These are phyloP conservation scores for Incurvaria masculella DNA, from an alignment of 2,888 invertebrate species.

Conservation along the genomic window DNA sequence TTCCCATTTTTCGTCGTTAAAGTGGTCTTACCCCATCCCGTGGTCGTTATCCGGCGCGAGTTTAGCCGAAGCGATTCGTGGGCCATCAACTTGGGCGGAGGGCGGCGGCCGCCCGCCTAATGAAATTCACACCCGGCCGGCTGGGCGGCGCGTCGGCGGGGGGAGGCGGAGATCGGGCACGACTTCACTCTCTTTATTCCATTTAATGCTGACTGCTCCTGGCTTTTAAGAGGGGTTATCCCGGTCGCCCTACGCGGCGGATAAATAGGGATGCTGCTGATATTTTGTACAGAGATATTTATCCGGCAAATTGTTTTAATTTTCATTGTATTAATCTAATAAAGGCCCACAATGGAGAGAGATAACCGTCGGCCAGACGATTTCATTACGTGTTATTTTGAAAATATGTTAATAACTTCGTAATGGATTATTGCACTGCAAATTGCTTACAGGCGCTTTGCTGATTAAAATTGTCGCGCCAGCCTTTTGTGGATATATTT, in stretches of 20 bases:
- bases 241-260: conserved; percentile 51
- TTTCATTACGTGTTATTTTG: conserved; percentile 39
- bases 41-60: conserved; percentile 1
- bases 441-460: neutral
- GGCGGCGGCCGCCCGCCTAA: conserved; percentile 40
- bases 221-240: conserved; percentile 58
- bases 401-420: conserved; percentile 25
- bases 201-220: conserved; percentile 57
- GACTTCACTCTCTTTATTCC: conserved; percentile 55
- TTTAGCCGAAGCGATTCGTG: conserved; percentile 11
- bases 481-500: no score
- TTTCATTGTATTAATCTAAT: conserved; percentile 56
- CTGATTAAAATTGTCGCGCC: neutral
- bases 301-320: conserved; percentile 60
- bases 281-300: conserved; percentile 53
- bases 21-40: conserved; percentile 33
- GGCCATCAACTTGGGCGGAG: conserved; percentile 16
- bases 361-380: conserved; percentile 42
- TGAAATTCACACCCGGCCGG: conserved; percentile 48
- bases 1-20: conserved; percentile 52
- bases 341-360: conserved; percentile 46
- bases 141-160: conserved; percentile 20
- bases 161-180: conserved; percentile 36
- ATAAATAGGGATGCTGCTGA: conserved; percentile 54
- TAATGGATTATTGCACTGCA: neutral